These are phyloP conservation scores for Amia ocellicauda DNA, from an alignment of 2,113 vertebrate genomes.

Conservation along the genomic window DNA sequence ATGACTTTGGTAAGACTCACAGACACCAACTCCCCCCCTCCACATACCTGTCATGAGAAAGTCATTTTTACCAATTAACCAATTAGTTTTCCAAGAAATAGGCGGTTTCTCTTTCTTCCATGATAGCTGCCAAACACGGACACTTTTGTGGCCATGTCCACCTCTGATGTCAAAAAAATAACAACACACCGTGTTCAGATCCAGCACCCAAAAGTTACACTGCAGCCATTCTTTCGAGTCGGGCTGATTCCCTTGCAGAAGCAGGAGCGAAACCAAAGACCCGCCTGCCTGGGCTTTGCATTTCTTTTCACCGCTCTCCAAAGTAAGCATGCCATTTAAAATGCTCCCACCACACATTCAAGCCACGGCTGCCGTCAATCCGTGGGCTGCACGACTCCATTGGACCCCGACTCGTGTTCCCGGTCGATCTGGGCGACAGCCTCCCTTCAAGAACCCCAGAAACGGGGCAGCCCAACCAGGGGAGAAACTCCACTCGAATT, in stretches of 20 bases:
- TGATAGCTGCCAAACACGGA: neutral
- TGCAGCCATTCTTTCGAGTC: too few relatives aligned
- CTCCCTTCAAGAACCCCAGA: neutral
- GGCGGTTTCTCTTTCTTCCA: neutral
- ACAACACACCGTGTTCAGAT: neutral
- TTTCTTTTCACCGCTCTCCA: neutral
- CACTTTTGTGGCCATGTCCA: neutral
- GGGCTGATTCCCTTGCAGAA: neutral
- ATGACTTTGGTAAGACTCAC: too few relatives aligned
- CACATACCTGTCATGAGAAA: too few relatives aligned
- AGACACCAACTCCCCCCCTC: too few relatives aligned
- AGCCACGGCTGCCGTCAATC: neutral
- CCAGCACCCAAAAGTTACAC: too few relatives aligned
- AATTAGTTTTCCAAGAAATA: neutral
- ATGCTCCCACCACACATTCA: neutral
- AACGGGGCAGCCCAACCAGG: conserved; percentile 17
- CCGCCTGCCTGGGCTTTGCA: too few relatives aligned
- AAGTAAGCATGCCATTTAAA: conserved; percentile 1
- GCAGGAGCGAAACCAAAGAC: too few relatives aligned
- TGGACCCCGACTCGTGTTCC: neutral
- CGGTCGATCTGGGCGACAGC: neutral
- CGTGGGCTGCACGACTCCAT: neutral
- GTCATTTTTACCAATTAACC: too few relatives aligned
- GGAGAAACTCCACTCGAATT: conserved; percentile 20
- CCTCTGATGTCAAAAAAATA: neutral